Evolutionary conservation across 2,113 vertebrate genomes (phyloP), one percentile per base, ranked within the genome.

Genomic region (Mastomys coucha): DNA sequence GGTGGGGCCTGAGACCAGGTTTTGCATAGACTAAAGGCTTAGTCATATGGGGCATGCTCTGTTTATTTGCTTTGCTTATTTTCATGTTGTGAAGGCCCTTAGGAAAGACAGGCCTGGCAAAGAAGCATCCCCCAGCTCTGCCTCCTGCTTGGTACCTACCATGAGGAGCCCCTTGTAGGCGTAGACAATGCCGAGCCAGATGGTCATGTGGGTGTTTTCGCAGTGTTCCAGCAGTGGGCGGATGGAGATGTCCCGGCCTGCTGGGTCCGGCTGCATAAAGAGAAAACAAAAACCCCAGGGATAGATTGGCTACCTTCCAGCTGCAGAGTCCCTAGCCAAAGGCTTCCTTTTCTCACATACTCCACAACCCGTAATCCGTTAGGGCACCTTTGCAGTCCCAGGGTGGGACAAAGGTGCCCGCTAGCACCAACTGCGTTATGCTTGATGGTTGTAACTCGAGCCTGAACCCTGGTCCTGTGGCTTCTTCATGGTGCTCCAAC

Each of bases 161-260:
- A 99, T 99, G 89, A 99, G 99, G 97, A 99, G 99, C 77, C 99
- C 99, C 98, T 99, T 99, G 98, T 99, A 99, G 97, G 99, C 99
- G 31, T 99, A 99, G 96, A 99, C 99, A 70, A 99, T 99, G 91
- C 99, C 99, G 84, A 99, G 99, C 99, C 99, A 99, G 98, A 99
- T 99, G 98, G 99, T 99, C 99, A 99, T 99, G 98, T 99, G 99
- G 90, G 99, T 99, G 98, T 99, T 99, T 98, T 99, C 99, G 91
- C 99, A 99, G 99, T 99, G 99, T 98, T 99, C 99, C 99, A 99
- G 96, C 97, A 99, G 99, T 1, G 99, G 99, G 95, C 99, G 99
- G 98, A 99, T 99, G 97, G 99, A 99, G 91, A 99, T 99, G 96
- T 99, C 99, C 98, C 99, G 99, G 94, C 99, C 99, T 13, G 99